Percentiles rank a stretch among this genome's conserved stretches.
Evolutionary conservation across 2,113 vertebrate genomes (phyloP).

Genomic region (Carassius carassius): DNA sequence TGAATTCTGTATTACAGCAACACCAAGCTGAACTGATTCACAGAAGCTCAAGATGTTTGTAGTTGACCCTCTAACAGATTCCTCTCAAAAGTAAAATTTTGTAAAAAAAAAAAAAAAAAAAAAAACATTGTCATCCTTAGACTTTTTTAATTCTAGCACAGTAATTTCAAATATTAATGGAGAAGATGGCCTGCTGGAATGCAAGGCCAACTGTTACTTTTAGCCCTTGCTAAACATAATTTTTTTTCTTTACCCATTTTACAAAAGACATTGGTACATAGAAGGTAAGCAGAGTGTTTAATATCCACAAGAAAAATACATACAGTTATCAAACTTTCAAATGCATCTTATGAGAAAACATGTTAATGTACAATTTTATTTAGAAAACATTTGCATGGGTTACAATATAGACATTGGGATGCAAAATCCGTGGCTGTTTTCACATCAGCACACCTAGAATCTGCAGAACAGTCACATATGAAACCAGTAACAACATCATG

Average conservation of each 20-base stretch:
- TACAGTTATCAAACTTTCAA: neutral
- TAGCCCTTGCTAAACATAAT: neutral
- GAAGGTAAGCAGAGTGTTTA: neutral
- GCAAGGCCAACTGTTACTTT: neutral
- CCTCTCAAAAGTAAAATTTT: too few species aligned
- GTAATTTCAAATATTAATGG: neutral
- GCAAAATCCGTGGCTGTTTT: neutral
- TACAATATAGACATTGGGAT: neutral
- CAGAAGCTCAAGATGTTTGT: neutral
- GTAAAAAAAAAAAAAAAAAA: too few species aligned
- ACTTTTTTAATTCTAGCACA: neutral
- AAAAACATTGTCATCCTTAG: too few species aligned
- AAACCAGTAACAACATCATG: neutral
- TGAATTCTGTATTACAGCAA: neutral
- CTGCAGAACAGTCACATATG: neutral
- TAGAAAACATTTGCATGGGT: neutral
- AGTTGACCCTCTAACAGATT: neutral
- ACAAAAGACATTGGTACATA: neutral
- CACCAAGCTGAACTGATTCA: neutral
- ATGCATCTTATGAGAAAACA: neutral
- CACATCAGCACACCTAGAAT: neutral
- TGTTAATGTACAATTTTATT: neutral
- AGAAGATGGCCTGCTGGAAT: neutral
- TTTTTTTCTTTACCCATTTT: neutral
- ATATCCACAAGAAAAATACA: neutral